Evolutionary conservation across 2,888 invertebrate species (phyloP).

Genomic region (Nymphalis polychloros): DNA sequence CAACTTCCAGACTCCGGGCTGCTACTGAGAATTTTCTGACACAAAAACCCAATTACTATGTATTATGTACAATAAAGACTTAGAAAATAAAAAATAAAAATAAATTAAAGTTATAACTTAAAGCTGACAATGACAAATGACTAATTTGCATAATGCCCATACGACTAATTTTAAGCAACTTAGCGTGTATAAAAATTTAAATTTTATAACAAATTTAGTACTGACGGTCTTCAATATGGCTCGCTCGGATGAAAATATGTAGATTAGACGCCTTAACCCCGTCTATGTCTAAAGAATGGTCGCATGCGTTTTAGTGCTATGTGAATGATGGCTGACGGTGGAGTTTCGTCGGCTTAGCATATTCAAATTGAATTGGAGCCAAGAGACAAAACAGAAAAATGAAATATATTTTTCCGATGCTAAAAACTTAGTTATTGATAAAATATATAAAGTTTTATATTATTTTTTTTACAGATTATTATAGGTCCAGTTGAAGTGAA

Average conservation of each 20-base stretch:
- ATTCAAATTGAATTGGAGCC: constrained; percentile 31
- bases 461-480: background rate
- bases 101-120: too few species aligned
- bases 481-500: too few species aligned
- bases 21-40: too few species aligned
- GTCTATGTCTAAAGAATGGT: constrained; percentile 25
- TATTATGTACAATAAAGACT: too few species aligned
- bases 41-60: too few species aligned
- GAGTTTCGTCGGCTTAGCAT: constrained; percentile 30
- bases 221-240: constrained; percentile 1
- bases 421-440: background rate
- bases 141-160: too few species aligned
- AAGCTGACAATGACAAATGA: too few species aligned
- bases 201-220: background rate
- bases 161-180: too few species aligned
- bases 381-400: constrained; percentile 23
- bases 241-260: constrained; percentile 15
- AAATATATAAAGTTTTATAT: background rate
- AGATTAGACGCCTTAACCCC: constrained; percentile 14
- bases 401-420: constrained; percentile 10
- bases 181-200: background rate
- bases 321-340: constrained; percentile 30
- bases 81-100: too few species aligned
- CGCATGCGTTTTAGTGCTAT: constrained; percentile 36
- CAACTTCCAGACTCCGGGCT: too few species aligned